Conservation (phyloP, 1,140 invertebrate species). For the Drosophila pandora region DNA sequence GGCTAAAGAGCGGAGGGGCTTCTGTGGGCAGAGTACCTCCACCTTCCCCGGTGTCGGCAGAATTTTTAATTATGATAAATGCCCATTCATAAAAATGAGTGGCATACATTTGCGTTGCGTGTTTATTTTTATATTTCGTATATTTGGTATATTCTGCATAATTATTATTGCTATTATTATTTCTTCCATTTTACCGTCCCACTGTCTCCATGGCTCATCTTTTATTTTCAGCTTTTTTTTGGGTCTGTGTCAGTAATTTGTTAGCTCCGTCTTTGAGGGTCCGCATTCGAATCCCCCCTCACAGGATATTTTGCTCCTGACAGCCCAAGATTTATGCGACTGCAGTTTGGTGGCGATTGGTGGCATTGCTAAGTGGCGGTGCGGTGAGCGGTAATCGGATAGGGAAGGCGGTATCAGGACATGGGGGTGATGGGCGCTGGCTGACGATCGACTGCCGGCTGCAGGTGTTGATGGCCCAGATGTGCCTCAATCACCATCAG, state of each 20-base stretch:
- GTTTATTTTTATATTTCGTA: conserved; percentile 51
- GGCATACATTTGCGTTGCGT: conserved; percentile 72
- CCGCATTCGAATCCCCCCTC: conserved; percentile 4
- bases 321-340: conserved; percentile 72
- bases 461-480: conserved; percentile 75
- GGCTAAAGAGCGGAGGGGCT: background rate
- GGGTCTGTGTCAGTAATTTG: conserved; percentile 41
- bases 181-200: conserved; percentile 8
- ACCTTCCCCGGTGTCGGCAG: conserved; percentile 35
- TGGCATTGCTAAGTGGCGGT: conserved; percentile 6
- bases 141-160: conserved; percentile 61
- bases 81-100: conserved; percentile 75
- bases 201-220: conserved; percentile 6
- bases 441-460: conserved; percentile 45
- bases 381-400: background rate
- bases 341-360: conserved; percentile 52
- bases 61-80: conserved; percentile 82
- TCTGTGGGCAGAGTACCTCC: background rate
- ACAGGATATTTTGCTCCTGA: conserved; percentile 37
- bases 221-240: conserved; percentile 14
- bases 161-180: conserved; percentile 58
- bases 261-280: conserved; percentile 52
- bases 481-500: conserved; percentile 78
- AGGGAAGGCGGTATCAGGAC: background rate
- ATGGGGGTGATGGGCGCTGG: background rate